These are phyloP conservation scores for Scaptodrosophila latifasciaeformis DNA, from an alignment of 2,888 invertebrate species.

Conservation along the genomic window DNA sequence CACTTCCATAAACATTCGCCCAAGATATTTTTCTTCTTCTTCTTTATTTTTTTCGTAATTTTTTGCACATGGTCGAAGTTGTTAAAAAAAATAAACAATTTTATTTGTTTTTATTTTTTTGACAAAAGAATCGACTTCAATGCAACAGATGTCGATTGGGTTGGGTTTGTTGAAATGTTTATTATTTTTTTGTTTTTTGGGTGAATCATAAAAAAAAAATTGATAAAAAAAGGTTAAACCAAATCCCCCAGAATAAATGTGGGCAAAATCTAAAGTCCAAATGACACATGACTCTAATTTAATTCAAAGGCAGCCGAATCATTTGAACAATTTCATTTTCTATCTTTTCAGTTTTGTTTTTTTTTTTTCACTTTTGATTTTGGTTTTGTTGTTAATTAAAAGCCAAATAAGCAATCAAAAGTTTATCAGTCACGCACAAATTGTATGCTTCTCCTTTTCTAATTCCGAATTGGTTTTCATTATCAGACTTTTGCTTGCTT, in stretches of 20 bases:
- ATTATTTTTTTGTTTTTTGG: no score
- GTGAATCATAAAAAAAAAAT: no score
- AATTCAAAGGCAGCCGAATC: not conserved
- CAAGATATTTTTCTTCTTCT: conserved; percentile 23
- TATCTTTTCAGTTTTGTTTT: no score
- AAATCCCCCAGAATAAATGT: no score
- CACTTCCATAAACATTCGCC: conserved; percentile 16
- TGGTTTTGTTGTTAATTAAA: conserved; percentile 4
- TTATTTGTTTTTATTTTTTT: conserved; percentile 60
- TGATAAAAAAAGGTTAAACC: no score
- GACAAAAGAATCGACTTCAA: conserved; percentile 51
- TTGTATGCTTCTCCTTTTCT: conserved; percentile 1
- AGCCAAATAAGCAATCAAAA: conserved; percentile 13
- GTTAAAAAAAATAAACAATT: conserved; percentile 46
- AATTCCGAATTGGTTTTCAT: conserved; percentile 12
- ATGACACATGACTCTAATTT: not conserved
- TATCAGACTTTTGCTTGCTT: conserved; percentile 20
- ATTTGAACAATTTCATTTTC: not conserved
- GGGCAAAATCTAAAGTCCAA: not conserved
- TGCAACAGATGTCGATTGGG: conserved; percentile 51
- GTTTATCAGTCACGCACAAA: conserved; percentile 44
- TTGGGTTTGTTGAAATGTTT: no score
- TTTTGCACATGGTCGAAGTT: conserved; percentile 55
- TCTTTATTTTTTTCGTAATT: conserved; percentile 1
- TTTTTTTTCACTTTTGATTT: no score